Evolutionary conservation across 2,113 vertebrate genomes (phyloP), one percentile per base, ranked within the genome.

Genomic region (Python bivittatus): DNA sequence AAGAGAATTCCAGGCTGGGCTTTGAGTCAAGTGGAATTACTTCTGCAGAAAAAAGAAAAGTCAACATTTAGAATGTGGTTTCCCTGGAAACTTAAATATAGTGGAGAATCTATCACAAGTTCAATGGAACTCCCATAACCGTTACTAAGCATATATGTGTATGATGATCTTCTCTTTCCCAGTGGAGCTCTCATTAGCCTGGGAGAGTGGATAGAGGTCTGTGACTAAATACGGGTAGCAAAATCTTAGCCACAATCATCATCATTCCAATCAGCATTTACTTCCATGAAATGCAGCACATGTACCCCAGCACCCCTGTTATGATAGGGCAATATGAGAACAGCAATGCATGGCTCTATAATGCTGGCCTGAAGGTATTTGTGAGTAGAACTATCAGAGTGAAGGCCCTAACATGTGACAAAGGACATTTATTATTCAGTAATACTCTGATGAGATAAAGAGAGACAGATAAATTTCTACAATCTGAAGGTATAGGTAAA

Each of bases 21-120:
- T 97, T 98, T 93, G 96, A 92, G 44, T 98, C 97, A 0, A 90
- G 92, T 95, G 97, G 97, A 23, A 94, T 1, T 20, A 97, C 95
- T 38, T 95, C 97, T 98, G 92, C 57, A 95, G 91, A 57, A 85
- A 38, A 91, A 1, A 6, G 38, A 6, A 48, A 15, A 53, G 10
- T 54, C 27, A 4, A 44, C 2, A 7, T 79, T 79, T 79, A 79
- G 33, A 79, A 79, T 79, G 17, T 79, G 68, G 23, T 79, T 54
- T 88, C 68, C 79, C 44, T 60, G 25, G 27, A 1, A 15, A 52
- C 22, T 8, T 27, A 5, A 54, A 53, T 42, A 68, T 17, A 48
- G 8, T 22, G 48, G 22, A 60, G 6, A 11, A 38, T 33, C 42
- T 3, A 83, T 60, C 54, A 56, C 27, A 25, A 23, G 22, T 87